Percentiles rank a stretch among this genome's conserved stretches.
phyloP scores from a whole-genome alignment of 2,888 invertebrate genomes.

The Pandemis cinnamomeana region DNA sequence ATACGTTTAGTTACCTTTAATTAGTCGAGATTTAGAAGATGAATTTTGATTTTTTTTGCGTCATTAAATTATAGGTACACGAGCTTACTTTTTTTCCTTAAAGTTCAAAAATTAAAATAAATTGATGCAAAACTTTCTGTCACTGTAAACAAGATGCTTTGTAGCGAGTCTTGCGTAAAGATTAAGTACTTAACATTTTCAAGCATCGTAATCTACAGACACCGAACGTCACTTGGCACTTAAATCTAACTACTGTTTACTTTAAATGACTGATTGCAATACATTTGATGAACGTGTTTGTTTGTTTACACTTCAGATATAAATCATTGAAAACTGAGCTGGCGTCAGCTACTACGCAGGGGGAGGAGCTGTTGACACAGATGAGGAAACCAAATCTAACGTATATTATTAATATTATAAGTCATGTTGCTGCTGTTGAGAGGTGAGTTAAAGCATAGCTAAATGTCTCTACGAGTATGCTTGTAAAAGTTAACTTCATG shows the following conservation, averaged over 20 bases:
- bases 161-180: not conserved
- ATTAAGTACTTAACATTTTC: no score
- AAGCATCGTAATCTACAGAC: not conserved
- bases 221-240: not conserved
- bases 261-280: conserved; percentile 11
- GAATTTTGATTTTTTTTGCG: no score
- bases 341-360: conserved; percentile 93
- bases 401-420: conserved; percentile 88
- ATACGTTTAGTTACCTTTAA: no score
- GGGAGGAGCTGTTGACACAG: conserved; percentile 92
- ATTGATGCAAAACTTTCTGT: no score
- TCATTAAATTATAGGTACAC: no score
- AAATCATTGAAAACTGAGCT: conserved; percentile 93
- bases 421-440: conserved; percentile 96
- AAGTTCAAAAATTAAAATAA: no score
- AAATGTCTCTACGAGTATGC: no score
- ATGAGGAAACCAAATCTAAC: conserved; percentile 88
- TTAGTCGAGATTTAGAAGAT: no score
- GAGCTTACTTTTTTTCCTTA: no score
- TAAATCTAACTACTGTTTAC: not conserved
- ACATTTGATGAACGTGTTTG: conserved; percentile 24
- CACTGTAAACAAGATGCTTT: no score
- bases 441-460: conserved; percentile 84
- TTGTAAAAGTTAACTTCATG: no score
- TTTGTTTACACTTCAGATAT: conserved; percentile 78